Base-by-base conservation (phyloP, 2,113 vertebrate species). In the Leptocoma aspasia region DNA sequence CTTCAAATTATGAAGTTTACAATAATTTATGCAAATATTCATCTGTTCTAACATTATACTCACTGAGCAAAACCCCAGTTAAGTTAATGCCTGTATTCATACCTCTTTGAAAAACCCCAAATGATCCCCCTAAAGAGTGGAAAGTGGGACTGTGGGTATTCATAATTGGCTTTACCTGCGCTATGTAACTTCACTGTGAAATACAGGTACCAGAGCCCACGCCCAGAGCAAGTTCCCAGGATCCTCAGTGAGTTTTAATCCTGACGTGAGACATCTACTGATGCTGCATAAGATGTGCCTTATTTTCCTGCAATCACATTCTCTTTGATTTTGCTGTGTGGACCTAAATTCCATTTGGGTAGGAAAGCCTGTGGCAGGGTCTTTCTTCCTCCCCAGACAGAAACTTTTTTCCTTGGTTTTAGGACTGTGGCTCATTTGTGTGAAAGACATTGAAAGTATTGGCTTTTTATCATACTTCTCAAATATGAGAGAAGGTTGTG, bases 341-440 rank as follows among this genome's bases (percentile, higher is more conserved):
- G 85, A 84, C 47, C 69, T 95, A 84, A 92, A 80, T 82, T 91
- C 53, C 39, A 41, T 92, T 93, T 77, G 72, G 19, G 18, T 41
- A 89, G 64, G 50, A 90, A 83, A 80, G 79, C 39, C 64, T 73
- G 39, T 59, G 50, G 33, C 63, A 59, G 63, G 24, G 63, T 45
- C 70, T 86, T 71, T 94, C 69, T 89, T 94, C 42, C 7, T 85
- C 35, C 21, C 8, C 1, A 9, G 33, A 79, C 24, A 12, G 35
- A 59, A 33, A 77, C 0, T 4, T 71, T 77, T 83, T 75, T 14
- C 7, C 13, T 1, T 1, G 9, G 10, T 35, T 54, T 70, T 59
- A 70, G 50, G 41, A 89, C 88, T 88, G 54, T 83, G 54, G 45
- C 35, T 83, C 30, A n/a, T 88, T 94, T 96, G 30, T 95, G 77